A percentile compares a stretch with the other conserved stretches of the same genome.
These are phyloP conservation scores for Eupristina koningsbergeri DNA, from an alignment of 1,140 invertebrate genomes.

Conservation along the genomic window DNA sequence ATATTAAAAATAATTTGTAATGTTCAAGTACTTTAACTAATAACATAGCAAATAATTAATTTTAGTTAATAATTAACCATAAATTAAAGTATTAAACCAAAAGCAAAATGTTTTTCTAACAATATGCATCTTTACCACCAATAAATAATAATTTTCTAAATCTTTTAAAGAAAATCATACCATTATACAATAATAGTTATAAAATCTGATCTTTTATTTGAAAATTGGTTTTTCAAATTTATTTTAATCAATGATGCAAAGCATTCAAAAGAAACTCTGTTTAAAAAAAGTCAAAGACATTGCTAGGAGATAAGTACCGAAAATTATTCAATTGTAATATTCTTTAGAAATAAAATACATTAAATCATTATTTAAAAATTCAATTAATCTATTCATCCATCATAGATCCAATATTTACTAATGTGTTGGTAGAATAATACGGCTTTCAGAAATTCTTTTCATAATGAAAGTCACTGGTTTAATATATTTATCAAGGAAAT, in stretches of 20 bases:
- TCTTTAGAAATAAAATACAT: neutral
- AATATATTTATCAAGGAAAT: neutral
- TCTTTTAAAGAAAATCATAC: neutral
- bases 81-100: too few species aligned
- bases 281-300: neutral
- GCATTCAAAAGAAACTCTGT: neutral
- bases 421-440: conserved; percentile 3
- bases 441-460: neutral
- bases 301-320: neutral
- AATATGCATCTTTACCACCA: neutral
- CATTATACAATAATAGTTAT: neutral
- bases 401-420: conserved; percentile 1
- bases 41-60: too few species aligned
- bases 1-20: neutral
- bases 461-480: neutral
- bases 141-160: neutral
- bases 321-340: conserved; percentile 41
- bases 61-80: too few species aligned
- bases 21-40: neutral
- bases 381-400: conserved; percentile 27
- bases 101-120: too few species aligned
- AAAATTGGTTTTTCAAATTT: neutral
- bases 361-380: neutral
- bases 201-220: neutral
- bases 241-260: neutral